These are phyloP conservation scores for Palaemon carinicauda DNA, from an alignment of 1,140 invertebrate genomes.

Conservation along the genomic window DNA sequence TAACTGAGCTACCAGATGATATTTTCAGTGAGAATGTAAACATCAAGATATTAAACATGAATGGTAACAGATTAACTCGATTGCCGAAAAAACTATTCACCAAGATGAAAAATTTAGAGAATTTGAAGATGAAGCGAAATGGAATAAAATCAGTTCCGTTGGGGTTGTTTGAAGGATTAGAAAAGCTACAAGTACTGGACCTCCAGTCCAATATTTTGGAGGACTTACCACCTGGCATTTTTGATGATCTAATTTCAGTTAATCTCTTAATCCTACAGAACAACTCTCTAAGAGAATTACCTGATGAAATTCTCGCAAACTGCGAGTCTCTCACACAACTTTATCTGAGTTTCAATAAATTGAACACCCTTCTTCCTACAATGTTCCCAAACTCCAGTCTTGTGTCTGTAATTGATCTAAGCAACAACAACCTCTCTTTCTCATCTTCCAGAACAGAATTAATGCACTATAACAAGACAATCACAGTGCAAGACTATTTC, in stretches of 20 bases:
- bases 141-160: slow-evolving; percentile 68
- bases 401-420: slow-evolving; percentile 62
- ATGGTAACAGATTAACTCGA: slow-evolving; percentile 64
- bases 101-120: slow-evolving; percentile 33
- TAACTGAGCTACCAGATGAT: slow-evolving; percentile 7
- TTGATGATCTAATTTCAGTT: slow-evolving; percentile 63
- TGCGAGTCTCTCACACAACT: slow-evolving; percentile 63
- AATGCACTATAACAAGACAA: neutral
- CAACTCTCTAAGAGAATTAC: slow-evolving; percentile 67
- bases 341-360: slow-evolving; percentile 67
- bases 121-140: slow-evolving; percentile 67
- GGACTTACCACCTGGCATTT: slow-evolving; percentile 35
- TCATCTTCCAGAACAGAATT: neutral
- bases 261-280: slow-evolving; percentile 68
- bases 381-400: slow-evolving; percentile 21
- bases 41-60: slow-evolving; percentile 8
- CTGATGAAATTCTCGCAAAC: slow-evolving; percentile 49
- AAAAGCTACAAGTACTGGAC: slow-evolving; percentile 68
- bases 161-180: slow-evolving; percentile 70
- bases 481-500: slow-evolving; percentile 24
- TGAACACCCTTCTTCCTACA: slow-evolving; percentile 60
- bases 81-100: slow-evolving; percentile 62
- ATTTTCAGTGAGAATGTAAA: slow-evolving; percentile 37
- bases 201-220: slow-evolving; percentile 70
- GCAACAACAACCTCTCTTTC: slow-evolving; percentile 48